phyloP scores from a whole-genome alignment of 2,113 vertebrate species.

The Todiramphus chloris region DNA sequence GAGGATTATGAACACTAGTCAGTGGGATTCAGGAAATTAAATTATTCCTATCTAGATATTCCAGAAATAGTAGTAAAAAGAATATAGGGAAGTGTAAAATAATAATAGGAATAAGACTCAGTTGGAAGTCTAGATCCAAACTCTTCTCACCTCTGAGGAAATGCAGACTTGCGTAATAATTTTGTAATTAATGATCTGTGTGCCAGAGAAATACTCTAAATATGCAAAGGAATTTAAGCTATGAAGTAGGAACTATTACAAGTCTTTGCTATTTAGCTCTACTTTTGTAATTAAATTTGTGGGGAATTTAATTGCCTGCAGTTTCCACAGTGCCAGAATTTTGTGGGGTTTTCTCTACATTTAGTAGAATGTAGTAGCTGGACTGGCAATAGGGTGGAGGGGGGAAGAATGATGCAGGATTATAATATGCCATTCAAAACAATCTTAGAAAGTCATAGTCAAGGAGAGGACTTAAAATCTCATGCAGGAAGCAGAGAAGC shows the following conservation, averaged over 20 bases:
- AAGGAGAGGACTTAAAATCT: not conserved
- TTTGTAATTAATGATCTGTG: not conserved
- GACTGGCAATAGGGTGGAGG: not conserved
- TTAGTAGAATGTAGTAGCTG: not conserved
- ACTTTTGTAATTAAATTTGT: not conserved
- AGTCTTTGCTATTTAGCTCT: not conserved
- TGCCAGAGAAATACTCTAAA: not conserved
- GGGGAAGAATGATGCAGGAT: not conserved
- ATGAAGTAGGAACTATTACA: not conserved
- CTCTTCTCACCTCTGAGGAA: not conserved
- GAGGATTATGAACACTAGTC: not conserved
- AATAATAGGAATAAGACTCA: not conserved
- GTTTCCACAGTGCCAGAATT: not conserved
- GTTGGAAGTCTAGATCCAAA: not conserved
- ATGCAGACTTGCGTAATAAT: not conserved
- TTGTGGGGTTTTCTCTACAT: fast-evolving
- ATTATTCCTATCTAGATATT: not conserved
- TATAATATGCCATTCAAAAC: not conserved
- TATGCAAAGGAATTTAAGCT: not conserved
- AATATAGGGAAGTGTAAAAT: not conserved
- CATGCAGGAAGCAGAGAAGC: not conserved
- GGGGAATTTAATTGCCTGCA: not conserved
- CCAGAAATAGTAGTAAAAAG: not conserved
- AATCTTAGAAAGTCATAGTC: not conserved
- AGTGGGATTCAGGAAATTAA: not conserved